phyloP scores from a whole-genome alignment of 2,797 vertebrate genomes.

The Clamator glandarius region DNA sequence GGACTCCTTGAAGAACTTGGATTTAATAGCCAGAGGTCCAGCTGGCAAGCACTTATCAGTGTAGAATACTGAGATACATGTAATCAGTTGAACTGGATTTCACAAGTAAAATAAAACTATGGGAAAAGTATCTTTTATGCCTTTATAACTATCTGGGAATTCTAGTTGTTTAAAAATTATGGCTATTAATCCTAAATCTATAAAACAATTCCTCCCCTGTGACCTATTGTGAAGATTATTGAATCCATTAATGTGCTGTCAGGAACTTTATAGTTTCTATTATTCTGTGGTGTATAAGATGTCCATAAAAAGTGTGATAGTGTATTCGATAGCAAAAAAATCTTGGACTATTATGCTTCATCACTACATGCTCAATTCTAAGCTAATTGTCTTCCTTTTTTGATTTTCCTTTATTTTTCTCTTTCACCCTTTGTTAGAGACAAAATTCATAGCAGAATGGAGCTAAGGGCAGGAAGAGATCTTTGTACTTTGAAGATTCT shows the following conservation, averaged over 20 bases:
- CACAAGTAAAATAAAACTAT: neutral
- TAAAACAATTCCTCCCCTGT: neutral
- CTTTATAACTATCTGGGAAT: neutral
- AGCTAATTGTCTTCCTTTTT: neutral
- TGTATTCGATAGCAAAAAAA: neutral
- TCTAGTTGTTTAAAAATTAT: neutral
- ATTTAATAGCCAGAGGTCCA: neutral
- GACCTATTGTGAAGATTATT: neutral
- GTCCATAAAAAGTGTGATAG: neutral
- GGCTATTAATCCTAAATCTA: neutral
- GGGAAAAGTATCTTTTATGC: neutral
- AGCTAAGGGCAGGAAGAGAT: neutral
- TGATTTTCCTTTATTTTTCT: neutral
- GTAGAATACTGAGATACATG: neutral
- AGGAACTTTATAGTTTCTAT: neutral
- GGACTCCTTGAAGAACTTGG: neutral
- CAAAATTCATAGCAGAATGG: neutral
- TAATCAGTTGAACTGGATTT: neutral
- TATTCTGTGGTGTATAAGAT: neutral
- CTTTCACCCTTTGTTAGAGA: neutral
- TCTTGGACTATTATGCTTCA: neutral
- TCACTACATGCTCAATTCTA: neutral
- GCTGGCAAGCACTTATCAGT: neutral
- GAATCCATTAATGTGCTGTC: neutral
- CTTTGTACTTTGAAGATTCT: neutral